Base-by-base conservation (phyloP, 2,113 vertebrate species). In the Lophotis ruficrista region DNA sequence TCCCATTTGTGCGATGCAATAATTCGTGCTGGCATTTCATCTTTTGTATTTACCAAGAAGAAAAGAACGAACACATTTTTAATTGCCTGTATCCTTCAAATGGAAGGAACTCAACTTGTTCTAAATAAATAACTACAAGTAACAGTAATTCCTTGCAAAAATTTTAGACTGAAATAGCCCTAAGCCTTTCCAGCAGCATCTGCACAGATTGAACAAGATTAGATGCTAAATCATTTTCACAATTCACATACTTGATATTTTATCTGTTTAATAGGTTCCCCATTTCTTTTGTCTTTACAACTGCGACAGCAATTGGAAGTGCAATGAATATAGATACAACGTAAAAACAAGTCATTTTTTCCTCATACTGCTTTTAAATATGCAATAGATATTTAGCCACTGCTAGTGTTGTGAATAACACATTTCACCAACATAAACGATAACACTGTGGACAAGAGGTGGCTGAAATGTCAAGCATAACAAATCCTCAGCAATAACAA, bases 161-260 rank as follows among this genome's bases (percentile, higher is more conserved):
- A 13, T 30, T 75, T 84, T 50, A 76, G 27, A 64, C 38, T 75
- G 10, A 87, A 94, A 84, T 72, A 76, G 81, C 77, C 83, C 27
- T 75, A 48, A 94, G 86, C 65, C 11, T n/a, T 95, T 94, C 65
- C 58, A 91, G 81, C 57, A 89, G 45, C 51, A 57, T 84, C 91
- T 89, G 83, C 85, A 90, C 90, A 94, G 71, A 88, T 50, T 93
- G 81, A 87, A 88, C 82, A 5, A 70, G 80, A 94, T 93, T 64
- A 91, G 73, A 87, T 84, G 56, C 53, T 93, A 84, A 93, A 94
- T 93, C 77, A 87, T 85, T 78, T 84, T 93, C 94, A 91, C 89
- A 93, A 94, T 93, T 94, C 69, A 91, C 45, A 89, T 73, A 45
- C 45, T 60, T 94, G 76, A 80, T 92, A 94, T 78, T 94, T 92